Evolutionary conservation across 2,888 invertebrate genomes (phyloP).

Genomic region (Phoenoteleia sp.): DNA sequence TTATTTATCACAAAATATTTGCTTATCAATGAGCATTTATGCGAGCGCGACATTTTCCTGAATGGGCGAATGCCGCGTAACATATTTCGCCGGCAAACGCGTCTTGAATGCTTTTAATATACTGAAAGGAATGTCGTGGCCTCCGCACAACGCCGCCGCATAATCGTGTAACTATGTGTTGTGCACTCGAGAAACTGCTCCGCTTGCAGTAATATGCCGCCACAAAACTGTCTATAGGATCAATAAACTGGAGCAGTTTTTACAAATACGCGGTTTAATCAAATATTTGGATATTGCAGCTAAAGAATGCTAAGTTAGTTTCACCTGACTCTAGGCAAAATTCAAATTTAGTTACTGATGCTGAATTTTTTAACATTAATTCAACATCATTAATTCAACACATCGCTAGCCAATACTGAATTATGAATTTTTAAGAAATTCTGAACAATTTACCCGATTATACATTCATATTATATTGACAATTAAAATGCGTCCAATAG

Average conservation of each 20-base stretch:
- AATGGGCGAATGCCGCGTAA: not conserved
- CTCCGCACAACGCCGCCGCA: constrained; percentile 29
- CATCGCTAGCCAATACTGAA: too few species aligned
- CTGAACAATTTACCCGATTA: too few species aligned
- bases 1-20: constrained; percentile 15
- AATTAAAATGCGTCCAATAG: too few species aligned
- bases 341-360: too few species aligned
- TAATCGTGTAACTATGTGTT: constrained; percentile 61
- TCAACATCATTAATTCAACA: too few species aligned
- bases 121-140: constrained; percentile 58
- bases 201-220: constrained; percentile 43
- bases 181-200: constrained; percentile 51
- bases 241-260: constrained; percentile 39
- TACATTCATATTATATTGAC: too few species aligned
- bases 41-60: constrained; percentile 2
- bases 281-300: too few species aligned
- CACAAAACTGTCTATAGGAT: constrained; percentile 42
- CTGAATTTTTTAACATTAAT: too few species aligned
- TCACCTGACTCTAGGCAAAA: too few species aligned
- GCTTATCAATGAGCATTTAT: constrained; percentile 6
- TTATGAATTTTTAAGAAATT: too few species aligned
- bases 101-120: constrained; percentile 61
- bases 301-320: too few species aligned
- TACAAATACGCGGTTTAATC: too few species aligned
- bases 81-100: constrained; percentile 3